phyloP scores from a whole-genome alignment of 2,888 invertebrate species.

The Pyrocoelia pectoralis region DNA sequence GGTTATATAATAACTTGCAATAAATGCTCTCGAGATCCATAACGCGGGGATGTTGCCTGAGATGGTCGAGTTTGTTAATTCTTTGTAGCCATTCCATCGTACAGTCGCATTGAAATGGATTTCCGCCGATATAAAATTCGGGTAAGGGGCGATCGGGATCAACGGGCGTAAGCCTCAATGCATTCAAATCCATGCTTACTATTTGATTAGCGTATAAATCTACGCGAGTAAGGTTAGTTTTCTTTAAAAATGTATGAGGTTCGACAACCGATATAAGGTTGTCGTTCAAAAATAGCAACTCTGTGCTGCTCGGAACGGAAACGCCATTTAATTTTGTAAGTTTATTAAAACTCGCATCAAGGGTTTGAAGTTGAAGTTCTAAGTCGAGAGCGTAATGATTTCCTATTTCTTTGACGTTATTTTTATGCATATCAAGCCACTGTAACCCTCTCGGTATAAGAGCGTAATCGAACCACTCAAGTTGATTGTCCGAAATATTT shows the following conservation, averaged over 20 bases:
- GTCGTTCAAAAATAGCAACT: constrained; percentile 87
- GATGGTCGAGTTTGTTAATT: constrained; percentile 83
- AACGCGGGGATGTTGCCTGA: constrained; percentile 87
- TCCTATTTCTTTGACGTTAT: constrained; percentile 80
- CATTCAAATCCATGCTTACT: constrained; percentile 88
- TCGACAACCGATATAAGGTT: constrained; percentile 87
- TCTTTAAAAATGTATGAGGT: constrained; percentile 88
- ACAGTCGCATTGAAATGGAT: constrained; percentile 94
- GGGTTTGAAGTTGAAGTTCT: constrained; percentile 79
- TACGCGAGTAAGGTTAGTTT: constrained; percentile 87
- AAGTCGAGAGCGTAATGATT: constrained; percentile 76
- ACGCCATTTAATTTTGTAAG: constrained; percentile 77
- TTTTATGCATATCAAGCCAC: constrained; percentile 91
- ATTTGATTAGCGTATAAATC: constrained; percentile 94
- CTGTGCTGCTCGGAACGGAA: constrained; percentile 85
- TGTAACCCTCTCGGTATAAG: constrained; percentile 83
- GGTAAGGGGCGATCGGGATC: constrained; percentile 79
- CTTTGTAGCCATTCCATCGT: constrained; percentile 95
- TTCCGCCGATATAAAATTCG: constrained; percentile 92
- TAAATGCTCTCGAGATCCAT: constrained; percentile 91
- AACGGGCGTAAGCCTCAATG: constrained; percentile 82
- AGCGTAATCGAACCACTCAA: constrained; percentile 89
- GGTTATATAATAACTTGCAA: constrained; percentile 86
- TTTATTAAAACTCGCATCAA: constrained; percentile 92
- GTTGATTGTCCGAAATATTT: constrained; percentile 89